phyloP scores from a whole-genome alignment of 2,888 invertebrate genomes.

The Oligia fasciuncula region DNA sequence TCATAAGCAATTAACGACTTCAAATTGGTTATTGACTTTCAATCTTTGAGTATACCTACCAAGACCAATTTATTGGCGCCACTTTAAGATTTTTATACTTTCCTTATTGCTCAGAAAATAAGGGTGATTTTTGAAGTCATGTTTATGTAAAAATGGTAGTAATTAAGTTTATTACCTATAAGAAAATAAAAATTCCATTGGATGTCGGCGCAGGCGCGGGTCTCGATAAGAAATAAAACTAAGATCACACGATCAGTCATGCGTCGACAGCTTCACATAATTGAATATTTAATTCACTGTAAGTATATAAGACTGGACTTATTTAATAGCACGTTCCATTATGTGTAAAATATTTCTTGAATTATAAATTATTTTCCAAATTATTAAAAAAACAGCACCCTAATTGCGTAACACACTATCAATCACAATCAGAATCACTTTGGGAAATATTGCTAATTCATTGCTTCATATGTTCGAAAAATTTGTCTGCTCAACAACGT shows the following conservation, averaged over 20 bases:
- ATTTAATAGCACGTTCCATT: slow-evolving; percentile 42
- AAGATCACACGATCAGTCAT: slow-evolving; percentile 65
- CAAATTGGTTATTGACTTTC: slow-evolving; percentile 66
- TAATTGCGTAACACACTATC: too few species aligned
- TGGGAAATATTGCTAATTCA: too few species aligned
- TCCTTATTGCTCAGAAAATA: slow-evolving; percentile 22
- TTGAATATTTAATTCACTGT: slow-evolving; percentile 63
- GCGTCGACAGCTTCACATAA: slow-evolving; percentile 58
- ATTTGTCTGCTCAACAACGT: too few species aligned
- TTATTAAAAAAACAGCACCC: neutral
- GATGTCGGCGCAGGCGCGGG: slow-evolving; percentile 26
- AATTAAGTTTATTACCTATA: slow-evolving; percentile 21
- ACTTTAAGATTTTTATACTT: neutral
- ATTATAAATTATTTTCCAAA: slow-evolving; percentile 5
- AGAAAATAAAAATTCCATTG: slow-evolving; percentile 37
- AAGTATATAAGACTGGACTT: slow-evolving; percentile 30
- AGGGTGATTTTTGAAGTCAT: slow-evolving; percentile 2
- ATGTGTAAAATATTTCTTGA: slow-evolving; percentile 24
- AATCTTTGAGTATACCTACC: slow-evolving; percentile 49
- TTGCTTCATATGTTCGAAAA: too few species aligned
- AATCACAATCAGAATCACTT: too few species aligned
- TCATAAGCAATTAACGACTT: slow-evolving; percentile 60
- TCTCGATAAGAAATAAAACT: slow-evolving; percentile 62
- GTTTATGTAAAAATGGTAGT: neutral
- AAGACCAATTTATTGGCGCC: slow-evolving; percentile 18